phyloP scores from a whole-genome alignment of 2,113 vertebrate genomes.

The Malaclemys terrapin region DNA sequence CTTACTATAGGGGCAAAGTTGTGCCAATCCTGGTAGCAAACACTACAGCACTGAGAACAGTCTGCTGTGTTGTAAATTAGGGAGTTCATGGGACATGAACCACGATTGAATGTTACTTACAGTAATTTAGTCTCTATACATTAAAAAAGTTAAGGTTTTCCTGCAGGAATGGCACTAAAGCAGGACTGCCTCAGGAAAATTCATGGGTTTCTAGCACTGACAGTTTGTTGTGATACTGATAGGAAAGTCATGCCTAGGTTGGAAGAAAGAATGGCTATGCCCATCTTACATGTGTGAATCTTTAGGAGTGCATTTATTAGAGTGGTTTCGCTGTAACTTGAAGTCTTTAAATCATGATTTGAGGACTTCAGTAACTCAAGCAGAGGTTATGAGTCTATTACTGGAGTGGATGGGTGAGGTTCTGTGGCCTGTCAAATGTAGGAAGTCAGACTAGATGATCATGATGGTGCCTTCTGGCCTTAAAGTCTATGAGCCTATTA shows the following conservation, averaged over 20 bases:
- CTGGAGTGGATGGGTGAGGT: neutral
- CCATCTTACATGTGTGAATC: neutral
- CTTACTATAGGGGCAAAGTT: neutral
- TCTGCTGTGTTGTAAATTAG: slow-evolving; percentile 22
- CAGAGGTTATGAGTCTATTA: neutral
- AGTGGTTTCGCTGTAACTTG: neutral
- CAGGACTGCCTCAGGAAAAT: neutral
- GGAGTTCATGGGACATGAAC: neutral
- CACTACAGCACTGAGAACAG: neutral
- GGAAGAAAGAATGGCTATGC: neutral
- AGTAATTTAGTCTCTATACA: neutral
- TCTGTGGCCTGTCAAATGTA: too few relatives aligned
- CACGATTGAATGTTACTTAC: fast-evolving
- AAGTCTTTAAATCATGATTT: neutral
- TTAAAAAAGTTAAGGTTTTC: neutral
- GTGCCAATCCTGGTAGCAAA: neutral
- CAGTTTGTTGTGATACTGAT: neutral
- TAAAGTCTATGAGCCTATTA: too few relatives aligned
- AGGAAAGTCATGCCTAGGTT: neutral
- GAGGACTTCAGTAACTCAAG: neutral
- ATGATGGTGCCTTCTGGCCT: neutral
- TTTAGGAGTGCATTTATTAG: neutral
- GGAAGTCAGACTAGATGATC: neutral
- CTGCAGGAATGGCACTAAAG: neutral
- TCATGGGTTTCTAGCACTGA: neutral